Evolutionary conservation across 1,140 invertebrate species (phyloP).

Genomic region (Cydia fagiglandana): DNA sequence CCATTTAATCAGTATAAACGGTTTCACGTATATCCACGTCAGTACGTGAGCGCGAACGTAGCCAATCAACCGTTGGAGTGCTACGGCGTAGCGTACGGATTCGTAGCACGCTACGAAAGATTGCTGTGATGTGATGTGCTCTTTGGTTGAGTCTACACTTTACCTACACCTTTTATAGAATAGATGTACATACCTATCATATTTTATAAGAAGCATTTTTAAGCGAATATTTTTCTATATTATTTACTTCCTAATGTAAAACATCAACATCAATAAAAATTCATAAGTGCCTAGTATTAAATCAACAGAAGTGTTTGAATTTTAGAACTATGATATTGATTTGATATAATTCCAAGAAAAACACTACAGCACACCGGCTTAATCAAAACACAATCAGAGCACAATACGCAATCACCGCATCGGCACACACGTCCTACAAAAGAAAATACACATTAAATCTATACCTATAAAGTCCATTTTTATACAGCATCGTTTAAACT

Average conservation of each 20-base stretch:
- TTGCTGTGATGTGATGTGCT: too few relatives aligned
- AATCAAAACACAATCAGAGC: slow-evolving; percentile 1
- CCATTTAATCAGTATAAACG: not conserved
- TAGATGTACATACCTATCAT: too few relatives aligned
- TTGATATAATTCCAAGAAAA: not conserved
- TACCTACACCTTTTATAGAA: too few relatives aligned
- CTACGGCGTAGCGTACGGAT: not conserved
- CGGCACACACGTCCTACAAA: not conserved
- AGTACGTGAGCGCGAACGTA: not conserved
- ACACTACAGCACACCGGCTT: not conserved
- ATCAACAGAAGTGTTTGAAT: too few relatives aligned
- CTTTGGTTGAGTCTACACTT: too few relatives aligned
- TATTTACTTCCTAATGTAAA: too few relatives aligned
- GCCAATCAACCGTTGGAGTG: not conserved
- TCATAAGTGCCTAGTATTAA: too few relatives aligned
- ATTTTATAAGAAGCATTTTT: too few relatives aligned
- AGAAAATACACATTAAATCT: not conserved
- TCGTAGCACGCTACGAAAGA: slow-evolving; percentile 5
- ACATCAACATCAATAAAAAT: too few relatives aligned
- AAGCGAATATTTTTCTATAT: too few relatives aligned
- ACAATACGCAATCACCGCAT: slow-evolving; percentile 1
- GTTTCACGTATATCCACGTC: not conserved
- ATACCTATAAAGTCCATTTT: not conserved
- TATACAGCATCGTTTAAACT: not conserved
- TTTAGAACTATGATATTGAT: too few relatives aligned